A percentile compares a stretch with the other conserved stretches of the same genome.
Conservation (phyloP, 2,888 invertebrate genomes). For the Lottia scabra region DNA sequence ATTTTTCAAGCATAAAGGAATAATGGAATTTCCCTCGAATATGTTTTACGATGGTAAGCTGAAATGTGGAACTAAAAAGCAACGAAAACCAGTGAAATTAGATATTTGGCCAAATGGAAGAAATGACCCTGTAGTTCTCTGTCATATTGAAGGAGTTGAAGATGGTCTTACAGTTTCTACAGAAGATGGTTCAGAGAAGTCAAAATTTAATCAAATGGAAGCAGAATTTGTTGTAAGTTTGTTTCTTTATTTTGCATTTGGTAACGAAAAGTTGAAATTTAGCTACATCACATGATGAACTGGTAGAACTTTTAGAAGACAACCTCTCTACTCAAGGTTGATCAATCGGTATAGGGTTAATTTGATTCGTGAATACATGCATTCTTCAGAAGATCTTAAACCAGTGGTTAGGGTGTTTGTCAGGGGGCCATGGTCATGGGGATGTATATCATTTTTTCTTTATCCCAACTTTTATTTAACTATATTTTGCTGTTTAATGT, state of each 20-base stretch:
- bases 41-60: constrained; percentile 77
- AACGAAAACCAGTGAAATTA: constrained; percentile 41
- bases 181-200: constrained; percentile 26
- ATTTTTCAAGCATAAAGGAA: constrained; percentile 77
- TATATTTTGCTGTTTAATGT: too few relatives aligned
- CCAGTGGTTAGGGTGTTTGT: too few relatives aligned
- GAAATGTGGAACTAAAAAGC: constrained; percentile 35
- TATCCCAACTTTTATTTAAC: too few relatives aligned
- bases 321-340: too few relatives aligned
- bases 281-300: too few relatives aligned
- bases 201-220: constrained; percentile 39
- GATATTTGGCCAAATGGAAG: constrained; percentile 45
- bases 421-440: too few relatives aligned
- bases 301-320: too few relatives aligned
- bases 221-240: constrained; percentile 45
- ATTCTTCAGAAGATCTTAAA: too few relatives aligned
- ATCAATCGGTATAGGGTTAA: too few relatives aligned
- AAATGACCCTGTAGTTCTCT: constrained; percentile 44
- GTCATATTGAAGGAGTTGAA: constrained; percentile 45
- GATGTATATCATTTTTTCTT: too few relatives aligned
- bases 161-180: constrained; percentile 25
- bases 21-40: constrained; percentile 82
- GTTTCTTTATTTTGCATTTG: neutral
- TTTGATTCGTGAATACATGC: too few relatives aligned
- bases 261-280: too few relatives aligned